phyloP scores from a whole-genome alignment of 2,113 vertebrate genomes.

The Antigone vipio region DNA sequence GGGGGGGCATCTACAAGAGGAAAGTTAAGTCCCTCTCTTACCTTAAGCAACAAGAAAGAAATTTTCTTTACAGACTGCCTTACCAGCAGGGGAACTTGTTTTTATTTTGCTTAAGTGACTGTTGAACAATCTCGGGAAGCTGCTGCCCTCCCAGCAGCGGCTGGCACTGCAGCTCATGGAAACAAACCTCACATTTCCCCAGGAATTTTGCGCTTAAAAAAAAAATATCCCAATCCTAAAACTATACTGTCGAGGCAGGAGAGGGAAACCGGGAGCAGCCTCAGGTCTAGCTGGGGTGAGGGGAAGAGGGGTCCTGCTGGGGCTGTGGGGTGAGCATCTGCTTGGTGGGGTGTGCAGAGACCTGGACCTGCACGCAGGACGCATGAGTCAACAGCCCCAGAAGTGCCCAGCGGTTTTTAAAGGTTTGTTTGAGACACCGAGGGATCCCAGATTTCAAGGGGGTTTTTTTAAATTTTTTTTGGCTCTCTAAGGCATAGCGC shows the following conservation, averaged over 20 bases:
- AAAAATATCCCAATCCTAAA: not conserved
- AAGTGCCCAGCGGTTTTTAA: not conserved
- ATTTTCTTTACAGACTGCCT: not conserved
- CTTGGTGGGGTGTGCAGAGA: too few relatives aligned
- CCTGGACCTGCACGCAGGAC: rapidly evolving
- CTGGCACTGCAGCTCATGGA: not conserved
- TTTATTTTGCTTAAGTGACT: not conserved
- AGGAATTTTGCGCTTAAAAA: not conserved
- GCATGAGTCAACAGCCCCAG: not conserved
- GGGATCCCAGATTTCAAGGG: not conserved
- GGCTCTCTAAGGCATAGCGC: not conserved
- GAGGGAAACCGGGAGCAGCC: not conserved
- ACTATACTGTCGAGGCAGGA: not conserved
- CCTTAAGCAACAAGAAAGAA: not conserved
- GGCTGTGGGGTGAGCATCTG: not conserved
- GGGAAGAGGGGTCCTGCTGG: not conserved
- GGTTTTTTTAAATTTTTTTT: not conserved
- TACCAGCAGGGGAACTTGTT: not conserved
- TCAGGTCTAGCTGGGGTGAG: not conserved
- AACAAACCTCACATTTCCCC: not conserved
- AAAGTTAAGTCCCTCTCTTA: not conserved
- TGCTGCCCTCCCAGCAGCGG: not conserved
- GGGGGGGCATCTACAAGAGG: not conserved
- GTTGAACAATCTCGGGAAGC: not conserved
- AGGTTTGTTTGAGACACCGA: not conserved